Conservation (phyloP, 1,140 invertebrate genomes). For the Calephelis virginiensis region DNA sequence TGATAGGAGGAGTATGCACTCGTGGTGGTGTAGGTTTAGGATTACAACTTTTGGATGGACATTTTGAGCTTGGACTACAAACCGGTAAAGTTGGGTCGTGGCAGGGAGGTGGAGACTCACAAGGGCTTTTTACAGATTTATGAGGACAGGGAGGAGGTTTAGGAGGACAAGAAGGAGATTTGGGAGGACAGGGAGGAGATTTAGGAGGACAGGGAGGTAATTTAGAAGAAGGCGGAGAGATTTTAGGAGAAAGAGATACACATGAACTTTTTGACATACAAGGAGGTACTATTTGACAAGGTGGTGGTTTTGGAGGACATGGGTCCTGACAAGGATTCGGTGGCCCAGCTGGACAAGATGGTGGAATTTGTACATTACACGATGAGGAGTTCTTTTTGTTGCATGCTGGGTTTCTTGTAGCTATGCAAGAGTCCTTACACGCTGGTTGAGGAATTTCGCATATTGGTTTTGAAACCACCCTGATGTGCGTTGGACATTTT, state of each 20-base stretch:
- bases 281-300: slow-evolving; percentile 7
- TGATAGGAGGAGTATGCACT: not conserved
- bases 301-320: slow-evolving; percentile 27
- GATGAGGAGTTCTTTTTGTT: slow-evolving; percentile 26
- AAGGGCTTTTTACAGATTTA: not conserved
- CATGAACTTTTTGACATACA: not conserved
- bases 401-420: slow-evolving; percentile 31
- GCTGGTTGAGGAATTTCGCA: slow-evolving; percentile 35
- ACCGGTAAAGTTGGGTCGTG: not conserved
- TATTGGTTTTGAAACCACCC: slow-evolving; percentile 25
- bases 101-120: slow-evolving; percentile 12
- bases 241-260: not conserved
- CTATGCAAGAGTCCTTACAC: slow-evolving; percentile 31
- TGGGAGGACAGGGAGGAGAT: no score
- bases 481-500: slow-evolving; percentile 27
- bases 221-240: not conserved
- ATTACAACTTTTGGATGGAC: no score
- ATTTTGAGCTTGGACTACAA: no score
- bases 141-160: no score
- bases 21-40: slow-evolving; percentile 12
- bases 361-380: slow-evolving; percentile 25
- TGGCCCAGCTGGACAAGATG: slow-evolving; percentile 5
- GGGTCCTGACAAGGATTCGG: slow-evolving; percentile 26
- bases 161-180: no score
- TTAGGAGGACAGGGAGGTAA: not conserved